phyloP scores from a whole-genome alignment of 2,113 vertebrate species.

The Oryzias curvinotus region DNA sequence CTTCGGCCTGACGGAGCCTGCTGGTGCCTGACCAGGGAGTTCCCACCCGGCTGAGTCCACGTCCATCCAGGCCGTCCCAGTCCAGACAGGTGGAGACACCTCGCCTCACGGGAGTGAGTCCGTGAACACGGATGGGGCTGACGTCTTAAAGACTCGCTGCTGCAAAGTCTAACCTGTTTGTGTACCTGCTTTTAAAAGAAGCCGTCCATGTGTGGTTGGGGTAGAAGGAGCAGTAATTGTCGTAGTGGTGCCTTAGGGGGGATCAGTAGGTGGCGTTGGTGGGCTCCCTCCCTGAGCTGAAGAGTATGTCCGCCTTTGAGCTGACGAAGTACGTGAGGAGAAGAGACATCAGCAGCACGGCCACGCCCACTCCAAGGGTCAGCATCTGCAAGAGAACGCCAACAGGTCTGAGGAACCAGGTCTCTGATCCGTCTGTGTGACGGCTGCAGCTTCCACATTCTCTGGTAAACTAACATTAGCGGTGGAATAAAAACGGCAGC shows the following conservation, averaged over 20 bases:
- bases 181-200: constrained; percentile 60
- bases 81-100: constrained; percentile 44
- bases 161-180: constrained; percentile 28
- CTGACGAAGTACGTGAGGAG: constrained; percentile 87
- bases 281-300: constrained; percentile 79
- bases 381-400: constrained; percentile 75
- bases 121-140: constrained; percentile 27
- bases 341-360: constrained; percentile 82
- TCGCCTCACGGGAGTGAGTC: constrained; percentile 55
- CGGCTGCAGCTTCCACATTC: too few relatives aligned
- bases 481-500: too few relatives aligned
- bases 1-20: constrained; percentile 37
- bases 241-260: constrained; percentile 37
- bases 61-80: constrained; percentile 60
- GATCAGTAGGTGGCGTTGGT: constrained; percentile 84
- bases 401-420: background rate
- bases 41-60: constrained; percentile 61
- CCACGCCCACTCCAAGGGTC: constrained; percentile 84
- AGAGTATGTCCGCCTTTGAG: constrained; percentile 88
- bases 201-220: constrained; percentile 40
- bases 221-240: constrained; percentile 36
- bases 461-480: too few relatives aligned
- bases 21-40: constrained; percentile 52
- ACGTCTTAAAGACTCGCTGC: constrained; percentile 7
- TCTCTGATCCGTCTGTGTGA: too few relatives aligned